Evolutionary conservation across 2,113 vertebrate genomes (phyloP).

Genomic region (Asarcornis scutulata): DNA sequence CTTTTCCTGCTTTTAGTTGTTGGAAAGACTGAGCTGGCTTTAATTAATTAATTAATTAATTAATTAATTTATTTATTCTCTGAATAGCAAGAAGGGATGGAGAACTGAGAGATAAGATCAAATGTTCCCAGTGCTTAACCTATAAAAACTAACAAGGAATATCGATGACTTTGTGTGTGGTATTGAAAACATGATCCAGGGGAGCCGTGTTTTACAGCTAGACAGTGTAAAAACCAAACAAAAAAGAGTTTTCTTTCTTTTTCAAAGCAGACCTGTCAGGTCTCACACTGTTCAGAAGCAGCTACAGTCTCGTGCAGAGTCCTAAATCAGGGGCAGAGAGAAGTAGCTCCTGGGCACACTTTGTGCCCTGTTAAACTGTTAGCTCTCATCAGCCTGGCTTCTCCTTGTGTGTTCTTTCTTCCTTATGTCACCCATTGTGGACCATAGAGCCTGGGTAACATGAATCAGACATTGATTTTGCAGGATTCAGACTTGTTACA

Average conservation of each 20-base stretch:
- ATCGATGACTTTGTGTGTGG: constrained; percentile 23
- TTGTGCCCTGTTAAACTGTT: background rate
- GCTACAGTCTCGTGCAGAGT: background rate
- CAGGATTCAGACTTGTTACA: background rate
- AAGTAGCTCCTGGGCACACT: background rate
- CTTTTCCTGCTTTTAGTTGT: constrained; percentile 23
- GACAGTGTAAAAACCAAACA: constrained; percentile 9
- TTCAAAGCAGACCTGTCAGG: background rate
- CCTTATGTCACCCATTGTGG: background rate
- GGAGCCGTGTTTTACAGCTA: constrained; percentile 1
- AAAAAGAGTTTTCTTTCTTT: background rate
- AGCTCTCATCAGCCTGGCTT: background rate
- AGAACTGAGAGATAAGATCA: constrained; percentile 35
- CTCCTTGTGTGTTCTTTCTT: background rate
- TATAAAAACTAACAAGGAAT: constrained; percentile 57
- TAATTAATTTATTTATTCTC: no score
- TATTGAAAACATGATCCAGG: constrained; percentile 39
- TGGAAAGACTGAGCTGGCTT: background rate
- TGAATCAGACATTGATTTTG: constrained; percentile 2
- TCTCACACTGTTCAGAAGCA: background rate
- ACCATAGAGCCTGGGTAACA: background rate
- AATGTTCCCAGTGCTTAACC: constrained; percentile 35
- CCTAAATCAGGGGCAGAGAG: background rate
- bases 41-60: no score
- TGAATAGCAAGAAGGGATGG: constrained; percentile 5